These are phyloP conservation scores for Cynopterus brachyotis DNA, from an alignment of 2,113 vertebrate species.

Conservation along the genomic window DNA sequence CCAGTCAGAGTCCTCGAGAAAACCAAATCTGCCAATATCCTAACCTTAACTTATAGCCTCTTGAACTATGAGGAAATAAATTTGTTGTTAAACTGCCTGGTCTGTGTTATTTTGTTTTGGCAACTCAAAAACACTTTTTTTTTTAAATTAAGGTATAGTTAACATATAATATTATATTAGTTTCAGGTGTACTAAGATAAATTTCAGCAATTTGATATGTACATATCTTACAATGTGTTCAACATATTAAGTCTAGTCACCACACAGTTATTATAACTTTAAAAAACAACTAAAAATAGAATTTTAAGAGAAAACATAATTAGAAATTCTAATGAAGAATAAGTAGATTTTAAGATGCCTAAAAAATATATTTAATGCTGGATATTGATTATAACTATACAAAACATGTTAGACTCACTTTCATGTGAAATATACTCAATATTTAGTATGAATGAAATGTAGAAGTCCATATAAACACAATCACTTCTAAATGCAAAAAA, in stretches of 20 bases:
- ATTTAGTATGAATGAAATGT: conserved; percentile 3
- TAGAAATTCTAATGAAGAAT: background rate
- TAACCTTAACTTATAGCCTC: background rate
- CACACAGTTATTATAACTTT: background rate
- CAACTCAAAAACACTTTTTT: background rate
- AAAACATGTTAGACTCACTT: background rate
- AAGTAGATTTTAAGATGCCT: background rate
- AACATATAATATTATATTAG: background rate
- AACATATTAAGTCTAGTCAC: background rate
- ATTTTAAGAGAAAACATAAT: background rate
- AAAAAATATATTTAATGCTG: background rate
- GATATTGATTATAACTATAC: background rate
- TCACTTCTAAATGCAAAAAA: conserved; percentile 27
- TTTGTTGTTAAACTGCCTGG: background rate
- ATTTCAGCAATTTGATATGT: background rate
- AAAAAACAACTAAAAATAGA: background rate
- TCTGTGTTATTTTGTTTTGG: background rate
- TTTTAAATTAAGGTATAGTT: background rate
- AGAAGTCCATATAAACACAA: background rate
- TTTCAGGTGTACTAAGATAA: background rate
- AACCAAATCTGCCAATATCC: background rate
- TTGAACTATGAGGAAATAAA: background rate
- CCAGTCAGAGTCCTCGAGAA: background rate
- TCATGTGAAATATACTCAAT: background rate
- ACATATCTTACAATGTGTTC: background rate